A percentile compares a stretch with the other conserved stretches of the same genome.
Conservation (phyloP, 2,797 vertebrate species). For the Betta splendens region DNA sequence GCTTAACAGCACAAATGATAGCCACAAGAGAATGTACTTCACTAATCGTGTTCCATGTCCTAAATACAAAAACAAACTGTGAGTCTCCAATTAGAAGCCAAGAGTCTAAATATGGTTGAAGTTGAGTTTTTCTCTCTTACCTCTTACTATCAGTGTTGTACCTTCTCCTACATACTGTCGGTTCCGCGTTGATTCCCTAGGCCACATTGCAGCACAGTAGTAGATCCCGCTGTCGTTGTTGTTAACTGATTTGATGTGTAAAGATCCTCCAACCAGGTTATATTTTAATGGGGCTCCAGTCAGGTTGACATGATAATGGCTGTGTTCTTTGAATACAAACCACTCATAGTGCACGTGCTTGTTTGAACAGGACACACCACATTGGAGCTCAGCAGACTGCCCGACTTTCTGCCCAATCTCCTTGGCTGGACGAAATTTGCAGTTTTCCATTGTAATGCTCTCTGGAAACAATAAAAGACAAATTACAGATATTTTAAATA, state of each 20-base stretch:
- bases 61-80: constrained; percentile 51
- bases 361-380: constrained; percentile 13
- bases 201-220: constrained; percentile 59
- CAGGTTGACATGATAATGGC: constrained; percentile 19
- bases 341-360: neutral
- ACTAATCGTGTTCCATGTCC: constrained; percentile 13
- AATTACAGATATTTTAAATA: too few relatives aligned
- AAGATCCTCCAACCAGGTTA: neutral
- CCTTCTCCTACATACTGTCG: constrained; percentile 61
- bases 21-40: constrained; percentile 42
- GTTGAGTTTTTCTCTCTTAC: constrained; percentile 52
- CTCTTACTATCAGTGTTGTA: constrained; percentile 66
- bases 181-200: fast-evolving
- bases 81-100: constrained; percentile 9
- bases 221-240: constrained; percentile 76
- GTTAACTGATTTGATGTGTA: constrained; percentile 60
- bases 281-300: neutral
- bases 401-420: constrained; percentile 14
- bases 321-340: constrained; percentile 60
- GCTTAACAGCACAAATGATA: constrained; percentile 60
- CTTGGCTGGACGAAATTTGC: constrained; percentile 33
- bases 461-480: constrained; percentile 40
- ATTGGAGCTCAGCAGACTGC: constrained; percentile 43
- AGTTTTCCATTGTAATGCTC: neutral
- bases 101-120: neutral